Evolutionary conservation across 2,888 invertebrate species (phyloP), one percentile per base, ranked within the genome.

Genomic region (Xanthia icteritia): DNA sequence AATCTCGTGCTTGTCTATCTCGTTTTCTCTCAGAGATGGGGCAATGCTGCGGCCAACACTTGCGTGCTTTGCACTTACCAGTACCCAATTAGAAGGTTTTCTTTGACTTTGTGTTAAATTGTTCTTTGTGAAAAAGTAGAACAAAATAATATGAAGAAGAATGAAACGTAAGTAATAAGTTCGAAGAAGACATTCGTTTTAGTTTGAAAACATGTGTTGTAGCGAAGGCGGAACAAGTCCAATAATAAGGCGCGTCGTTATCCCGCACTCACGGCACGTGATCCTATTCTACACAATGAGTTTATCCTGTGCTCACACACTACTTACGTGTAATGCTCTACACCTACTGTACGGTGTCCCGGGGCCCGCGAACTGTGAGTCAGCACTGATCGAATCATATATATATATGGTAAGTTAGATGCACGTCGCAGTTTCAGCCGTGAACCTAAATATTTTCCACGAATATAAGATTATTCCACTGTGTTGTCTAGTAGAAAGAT

Each of bases 321-420:
- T 86, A 79, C 76, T 82, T 79, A 86, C 70, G 96, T 95, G 48
- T 97, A 97, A 85, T 98, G 98, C 90, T 97, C 98, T 91, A 97
- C 97, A 75, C 60, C 54, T 9, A 72, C 64, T 68, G 36, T 60
- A n/a, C 60, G 1, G 36, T 51, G 36, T 63, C 20, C 61, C 17
- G 20, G 51, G 39, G 74, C 39, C 69, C 20, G 64, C 45, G 58
- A 73, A 72, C 65, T 69, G 56, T 74, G 63, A 74, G 36, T 64
- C 68, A 66, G 68, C 39, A 64, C 64, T 76, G 78, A 79, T 79
- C 51, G 58, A 76, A 74, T 77, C 56, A 71, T 77, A 61, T 36
- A 23, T 65, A 8, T 69, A 17, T 58, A n/a, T 11, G 60, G 3
- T 17, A 8, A 65, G 11, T 56, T 23, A 69, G 5, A 45, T 54